Evolutionary conservation across 1,140 invertebrate genomes (phyloP).

Genomic region (Drosophila pachea): DNA sequence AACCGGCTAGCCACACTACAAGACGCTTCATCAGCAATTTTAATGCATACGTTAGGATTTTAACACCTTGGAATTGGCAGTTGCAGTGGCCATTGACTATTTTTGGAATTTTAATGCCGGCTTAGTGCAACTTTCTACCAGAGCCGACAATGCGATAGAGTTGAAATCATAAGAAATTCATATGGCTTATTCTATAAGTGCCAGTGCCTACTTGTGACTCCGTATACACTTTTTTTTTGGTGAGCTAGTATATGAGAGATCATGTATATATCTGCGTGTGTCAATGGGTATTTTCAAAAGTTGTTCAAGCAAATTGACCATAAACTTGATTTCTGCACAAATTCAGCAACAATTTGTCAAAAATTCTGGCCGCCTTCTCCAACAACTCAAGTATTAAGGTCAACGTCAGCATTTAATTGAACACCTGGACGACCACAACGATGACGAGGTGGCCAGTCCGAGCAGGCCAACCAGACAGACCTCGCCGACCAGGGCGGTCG

Average conservation of each 20-base stretch:
- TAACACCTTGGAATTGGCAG: conserved; percentile 63
- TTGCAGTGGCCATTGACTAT: conserved; percentile 44
- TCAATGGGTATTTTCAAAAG: conserved; percentile 27
- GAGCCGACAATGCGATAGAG: conserved; percentile 19
- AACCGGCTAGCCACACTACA: conserved; percentile 57
- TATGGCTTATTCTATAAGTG: conserved; percentile 15
- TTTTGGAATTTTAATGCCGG: conserved; percentile 68
- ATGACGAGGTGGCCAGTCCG: conserved; percentile 32
- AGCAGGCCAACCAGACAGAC: conserved; percentile 27
- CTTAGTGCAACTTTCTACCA: conserved; percentile 61
- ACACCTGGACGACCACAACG: conserved; percentile 63
- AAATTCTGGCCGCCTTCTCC: conserved; percentile 71
- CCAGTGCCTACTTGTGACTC: neutral
- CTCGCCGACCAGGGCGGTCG: conserved; percentile 47
- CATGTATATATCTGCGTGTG: neutral
- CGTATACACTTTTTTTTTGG: no score
- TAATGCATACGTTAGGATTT: conserved; percentile 70
- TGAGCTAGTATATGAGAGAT: neutral
- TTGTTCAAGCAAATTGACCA: conserved; percentile 60
- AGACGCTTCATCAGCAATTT: conserved; percentile 72
- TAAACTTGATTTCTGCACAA: conserved; percentile 74
- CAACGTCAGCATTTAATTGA: conserved; percentile 74
- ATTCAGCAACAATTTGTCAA: conserved; percentile 73
- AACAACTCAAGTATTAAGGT: conserved; percentile 67
- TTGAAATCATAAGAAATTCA: conserved; percentile 11